Conservation (phyloP, 2,113 vertebrate species). For the Melanotaenia duboulayi region DNA sequence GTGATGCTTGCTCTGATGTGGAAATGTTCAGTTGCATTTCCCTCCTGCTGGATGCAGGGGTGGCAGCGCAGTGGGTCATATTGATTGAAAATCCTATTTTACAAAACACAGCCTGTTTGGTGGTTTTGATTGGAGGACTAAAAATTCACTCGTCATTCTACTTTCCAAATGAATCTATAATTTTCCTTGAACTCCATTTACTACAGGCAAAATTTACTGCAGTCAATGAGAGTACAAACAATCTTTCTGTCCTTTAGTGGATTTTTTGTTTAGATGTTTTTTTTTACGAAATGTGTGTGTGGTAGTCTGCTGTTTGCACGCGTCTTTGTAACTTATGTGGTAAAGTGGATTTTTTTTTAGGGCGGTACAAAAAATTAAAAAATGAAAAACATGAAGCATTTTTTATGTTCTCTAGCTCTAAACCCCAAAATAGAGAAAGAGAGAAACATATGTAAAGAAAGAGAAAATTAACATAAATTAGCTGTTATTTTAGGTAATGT, state of each 20-base stretch:
- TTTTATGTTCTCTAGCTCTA: too few species aligned
- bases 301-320: neutral
- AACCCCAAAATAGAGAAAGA: neutral
- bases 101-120: too few species aligned
- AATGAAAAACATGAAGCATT: too few species aligned
- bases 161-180: neutral
- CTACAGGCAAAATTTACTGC: neutral
- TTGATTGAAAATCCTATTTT: too few species aligned
- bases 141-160: neutral
- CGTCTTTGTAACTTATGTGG: neutral
- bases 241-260: too few species aligned
- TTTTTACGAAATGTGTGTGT: neutral
- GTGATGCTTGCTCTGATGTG: too few species aligned
- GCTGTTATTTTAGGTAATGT: neutral
- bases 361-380: neutral
- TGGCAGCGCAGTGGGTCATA: too few species aligned
- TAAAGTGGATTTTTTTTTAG: neutral
- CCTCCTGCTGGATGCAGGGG: too few species aligned
- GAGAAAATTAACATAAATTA: neutral
- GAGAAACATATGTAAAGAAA: neutral
- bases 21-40: too few species aligned
- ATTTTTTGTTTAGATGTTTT: too few species aligned
- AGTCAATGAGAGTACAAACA: neutral
- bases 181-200: neutral
- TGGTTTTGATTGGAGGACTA: too few species aligned